Evolutionary conservation across 2,888 invertebrate genomes (phyloP).

Genomic region (Drosophila prolongata): DNA sequence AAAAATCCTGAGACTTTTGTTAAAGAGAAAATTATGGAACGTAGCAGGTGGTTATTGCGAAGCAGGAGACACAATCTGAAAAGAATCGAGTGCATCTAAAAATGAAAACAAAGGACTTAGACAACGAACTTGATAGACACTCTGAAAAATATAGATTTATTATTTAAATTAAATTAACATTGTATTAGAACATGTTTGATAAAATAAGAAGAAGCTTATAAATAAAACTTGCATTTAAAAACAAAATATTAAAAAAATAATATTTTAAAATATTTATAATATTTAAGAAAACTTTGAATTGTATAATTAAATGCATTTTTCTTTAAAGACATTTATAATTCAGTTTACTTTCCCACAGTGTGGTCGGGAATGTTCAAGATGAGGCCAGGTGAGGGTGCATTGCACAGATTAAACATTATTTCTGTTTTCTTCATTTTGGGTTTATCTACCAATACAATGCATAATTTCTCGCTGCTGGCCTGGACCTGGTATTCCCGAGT

Average conservation of each 20-base stretch:
- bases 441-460: conserved; percentile 68
- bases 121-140: not conserved
- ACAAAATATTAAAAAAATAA: too few relatives aligned
- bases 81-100: not conserved
- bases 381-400: conserved; percentile 43
- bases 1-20: conserved; percentile 1
- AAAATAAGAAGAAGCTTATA: too few relatives aligned
- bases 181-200: too few relatives aligned
- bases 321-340: not conserved
- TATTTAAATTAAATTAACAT: too few relatives aligned
- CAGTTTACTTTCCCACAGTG: not conserved
- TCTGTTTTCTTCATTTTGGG: conserved; percentile 20
- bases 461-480: conserved; percentile 74
- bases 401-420: conserved; percentile 43
- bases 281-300: not conserved
- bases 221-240: too few relatives aligned
- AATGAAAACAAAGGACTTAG: not conserved
- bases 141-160: too few relatives aligned
- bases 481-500: conserved; percentile 13
- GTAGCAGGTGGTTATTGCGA: not conserved
- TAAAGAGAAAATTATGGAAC: not conserved
- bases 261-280: not conserved
- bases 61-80: too few relatives aligned
- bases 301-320: not conserved
- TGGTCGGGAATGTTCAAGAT: conserved; percentile 9